These are phyloP conservation scores for Lissocephala sabroskyi DNA, from an alignment of 2,888 invertebrate species.

Conservation along the genomic window DNA sequence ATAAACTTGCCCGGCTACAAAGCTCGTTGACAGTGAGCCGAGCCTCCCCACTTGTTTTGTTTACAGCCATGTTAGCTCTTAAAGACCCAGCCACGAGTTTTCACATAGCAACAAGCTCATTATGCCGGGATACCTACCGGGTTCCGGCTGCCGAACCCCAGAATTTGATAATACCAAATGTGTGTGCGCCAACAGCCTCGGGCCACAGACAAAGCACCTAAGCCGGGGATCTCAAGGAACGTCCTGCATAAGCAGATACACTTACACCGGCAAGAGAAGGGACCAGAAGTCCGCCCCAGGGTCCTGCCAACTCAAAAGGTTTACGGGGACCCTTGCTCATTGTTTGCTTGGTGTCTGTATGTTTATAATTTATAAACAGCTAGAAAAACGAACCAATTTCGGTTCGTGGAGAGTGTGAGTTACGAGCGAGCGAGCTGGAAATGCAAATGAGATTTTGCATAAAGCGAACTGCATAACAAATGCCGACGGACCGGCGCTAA, in stretches of 20 bases:
- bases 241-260: background rate
- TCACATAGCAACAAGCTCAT: background rate
- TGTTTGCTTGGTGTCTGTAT: background rate
- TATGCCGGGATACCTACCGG: background rate
- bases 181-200: too few species aligned
- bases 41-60: too few species aligned
- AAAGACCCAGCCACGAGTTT: too few species aligned
- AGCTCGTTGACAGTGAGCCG: background rate
- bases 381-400: background rate
- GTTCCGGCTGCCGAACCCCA: too few species aligned
- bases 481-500: background rate
- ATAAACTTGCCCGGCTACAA: slow-evolving; percentile 12
- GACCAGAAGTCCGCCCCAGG: background rate
- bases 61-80: too few species aligned
- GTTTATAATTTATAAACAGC: background rate
- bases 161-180: too few species aligned
- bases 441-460: slow-evolving; percentile 14
- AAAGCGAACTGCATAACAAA: slow-evolving; percentile 8
- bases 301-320: too few species aligned
- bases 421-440: background rate
- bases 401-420: background rate
- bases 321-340: background rate
- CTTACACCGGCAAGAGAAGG: background rate
- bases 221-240: slow-evolving; percentile 4
- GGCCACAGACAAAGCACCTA: slow-evolving; percentile 12